Conservation (phyloP, 2,113 vertebrate species). For the Triplophysa rosa region DNA sequence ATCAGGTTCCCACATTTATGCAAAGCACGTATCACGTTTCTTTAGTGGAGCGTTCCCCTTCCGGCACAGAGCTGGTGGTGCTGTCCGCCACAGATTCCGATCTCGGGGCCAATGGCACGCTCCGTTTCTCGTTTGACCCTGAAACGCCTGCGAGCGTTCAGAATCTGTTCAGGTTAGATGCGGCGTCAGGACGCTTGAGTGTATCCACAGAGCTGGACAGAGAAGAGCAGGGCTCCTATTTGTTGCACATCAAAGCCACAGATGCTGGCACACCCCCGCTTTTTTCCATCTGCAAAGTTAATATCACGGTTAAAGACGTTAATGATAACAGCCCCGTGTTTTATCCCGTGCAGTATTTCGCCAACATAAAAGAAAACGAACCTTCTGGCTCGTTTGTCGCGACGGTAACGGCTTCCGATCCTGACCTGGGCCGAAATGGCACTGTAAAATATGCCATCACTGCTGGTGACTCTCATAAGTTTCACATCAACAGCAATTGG, state of each 20-base stretch:
- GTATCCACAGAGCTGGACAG: slow-evolving; percentile 83
- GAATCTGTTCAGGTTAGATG: slow-evolving; percentile 84
- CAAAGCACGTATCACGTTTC: slow-evolving; percentile 80
- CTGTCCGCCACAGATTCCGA: slow-evolving; percentile 88
- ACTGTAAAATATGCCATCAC: slow-evolving; percentile 89
- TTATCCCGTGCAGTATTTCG: slow-evolving; percentile 95
- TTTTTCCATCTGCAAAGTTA: slow-evolving; percentile 79
- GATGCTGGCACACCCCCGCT: slow-evolving; percentile 87
- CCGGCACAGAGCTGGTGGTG: slow-evolving; percentile 84
- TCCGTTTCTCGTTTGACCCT: slow-evolving; percentile 85
- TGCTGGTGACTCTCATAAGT: slow-evolving; percentile 86
- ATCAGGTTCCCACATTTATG: slow-evolving; percentile 85
- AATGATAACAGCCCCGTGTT: slow-evolving; percentile 96
- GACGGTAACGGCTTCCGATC: slow-evolving; percentile 87
- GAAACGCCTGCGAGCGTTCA: slow-evolving; percentile 75
- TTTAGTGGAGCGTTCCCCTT: slow-evolving; percentile 82
- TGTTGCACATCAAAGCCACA: slow-evolving; percentile 81
- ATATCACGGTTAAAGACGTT: slow-evolving; percentile 86
- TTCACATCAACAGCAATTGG: slow-evolving; percentile 85
- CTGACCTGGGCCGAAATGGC: slow-evolving; percentile 88
- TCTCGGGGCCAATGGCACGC: slow-evolving; percentile 90
- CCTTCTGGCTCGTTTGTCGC: slow-evolving; percentile 86
- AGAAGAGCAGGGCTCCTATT: slow-evolving; percentile 83
- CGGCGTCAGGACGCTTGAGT: slow-evolving; percentile 81
- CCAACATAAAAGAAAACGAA: slow-evolving; percentile 93